Base-by-base conservation (phyloP, 1,140 invertebrate species). In the Leptinotarsa texana region DNA sequence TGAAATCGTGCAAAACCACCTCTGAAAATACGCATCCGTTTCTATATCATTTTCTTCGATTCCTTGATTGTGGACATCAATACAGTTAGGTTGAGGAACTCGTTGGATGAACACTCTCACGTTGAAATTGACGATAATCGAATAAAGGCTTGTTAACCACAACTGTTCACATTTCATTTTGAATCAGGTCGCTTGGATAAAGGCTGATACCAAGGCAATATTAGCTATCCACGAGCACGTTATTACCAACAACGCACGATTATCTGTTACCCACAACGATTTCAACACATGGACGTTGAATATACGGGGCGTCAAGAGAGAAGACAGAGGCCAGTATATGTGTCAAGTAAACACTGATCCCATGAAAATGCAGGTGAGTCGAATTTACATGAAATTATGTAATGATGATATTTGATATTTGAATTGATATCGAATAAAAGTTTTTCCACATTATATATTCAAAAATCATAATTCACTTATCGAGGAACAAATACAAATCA, bases 321-420 rank as follows among this genome's bases (percentile, higher is more conserved):
- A 93, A 81, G 96, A 98, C 87, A 87, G 93, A 62, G 95, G 95
- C 75, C 90, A 92, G 81, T 95, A 95, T 83, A 96, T 96, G 93
- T 97, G 95, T 87, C 96, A 97, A 89, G 92, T 97, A 81, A 96
- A 97, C 85, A 95, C 96, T 75, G 93, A 96, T 86, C 95, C 95
- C 17, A 96, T 97, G 94, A 95, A 95, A 87, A 94, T 93, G 88
- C 94, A 95, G 90, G 94, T 95, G 79, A 79, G 69, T 49, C 4
- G n/a, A 21, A 48, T 69, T 13, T 69, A 47, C n/a, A 69, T 48
- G 8, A 11, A 42, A 11, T 42, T 42, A 42, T 42, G 33, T 42
- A 42, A 0, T 6, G 33, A 42, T 42, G 33, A 42, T 42, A 42
- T 42, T 42, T 42, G 33, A 42, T 11, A 11, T 42, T 33, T 33